phyloP scores from a whole-genome alignment of 2,888 invertebrate genomes.

The Pasiphila rectangulata region DNA sequence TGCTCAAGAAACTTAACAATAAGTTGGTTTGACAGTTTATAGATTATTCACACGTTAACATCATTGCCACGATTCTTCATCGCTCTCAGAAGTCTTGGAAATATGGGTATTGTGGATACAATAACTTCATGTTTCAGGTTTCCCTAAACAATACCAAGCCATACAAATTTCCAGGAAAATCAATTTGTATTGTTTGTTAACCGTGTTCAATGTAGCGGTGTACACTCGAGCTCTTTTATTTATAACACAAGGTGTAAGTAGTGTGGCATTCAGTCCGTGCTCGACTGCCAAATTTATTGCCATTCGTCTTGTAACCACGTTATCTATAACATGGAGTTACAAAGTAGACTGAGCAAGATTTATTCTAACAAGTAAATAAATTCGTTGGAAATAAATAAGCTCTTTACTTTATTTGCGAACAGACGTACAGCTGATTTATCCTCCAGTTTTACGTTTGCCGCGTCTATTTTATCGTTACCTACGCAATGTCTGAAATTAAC shows the following conservation, averaged over 20 bases:
- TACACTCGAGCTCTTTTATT: slow-evolving; percentile 43
- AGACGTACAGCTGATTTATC: slow-evolving; percentile 38
- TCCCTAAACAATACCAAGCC: slow-evolving; percentile 11
- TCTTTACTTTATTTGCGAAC: slow-evolving; percentile 34
- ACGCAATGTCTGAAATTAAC: slow-evolving; percentile 18
- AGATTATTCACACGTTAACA: too few relatives aligned
- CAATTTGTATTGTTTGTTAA: slow-evolving; percentile 23
- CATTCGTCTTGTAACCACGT: slow-evolving; percentile 40
- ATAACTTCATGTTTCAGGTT: slow-evolving; percentile 12
- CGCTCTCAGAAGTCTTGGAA: background rate
- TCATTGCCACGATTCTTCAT: background rate
- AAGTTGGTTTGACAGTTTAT: too few relatives aligned
- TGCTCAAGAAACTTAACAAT: too few relatives aligned
- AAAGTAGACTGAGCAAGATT: slow-evolving; percentile 42
- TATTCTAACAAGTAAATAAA: slow-evolving; percentile 44
- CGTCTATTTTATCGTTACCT: slow-evolving; percentile 20
- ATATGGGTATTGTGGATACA: slow-evolving; percentile 1
- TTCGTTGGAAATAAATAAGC: slow-evolving; percentile 36
- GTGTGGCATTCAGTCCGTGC: slow-evolving; percentile 32
- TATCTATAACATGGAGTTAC: slow-evolving; percentile 39
- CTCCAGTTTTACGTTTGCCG: slow-evolving; percentile 29
- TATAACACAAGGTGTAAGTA: slow-evolving; percentile 28
- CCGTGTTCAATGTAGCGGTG: slow-evolving; percentile 24
- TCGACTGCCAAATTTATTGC: slow-evolving; percentile 44
- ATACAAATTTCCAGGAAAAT: slow-evolving; percentile 26